A percentile compares a stretch with the other conserved stretches of the same genome.
Evolutionary conservation across 2,797 vertebrate species (phyloP).

Genomic region (Malurus splendens): DNA sequence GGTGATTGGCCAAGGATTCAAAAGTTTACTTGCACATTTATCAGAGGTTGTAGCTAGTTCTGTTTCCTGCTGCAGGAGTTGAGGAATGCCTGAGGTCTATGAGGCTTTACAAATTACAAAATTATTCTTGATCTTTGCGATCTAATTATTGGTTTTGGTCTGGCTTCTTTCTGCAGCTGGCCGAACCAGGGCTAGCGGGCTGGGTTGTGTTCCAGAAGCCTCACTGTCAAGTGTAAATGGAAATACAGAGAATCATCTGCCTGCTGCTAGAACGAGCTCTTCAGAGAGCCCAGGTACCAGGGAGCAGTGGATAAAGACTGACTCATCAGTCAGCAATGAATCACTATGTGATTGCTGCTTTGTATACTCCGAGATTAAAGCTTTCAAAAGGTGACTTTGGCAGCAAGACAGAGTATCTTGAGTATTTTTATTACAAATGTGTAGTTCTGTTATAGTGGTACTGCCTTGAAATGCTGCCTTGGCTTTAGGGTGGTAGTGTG

Average conservation of each 20-base stretch:
- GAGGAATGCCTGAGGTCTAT: neutral
- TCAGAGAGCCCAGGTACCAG: constrained; percentile 67
- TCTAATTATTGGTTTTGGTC: neutral
- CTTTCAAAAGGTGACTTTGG: neutral
- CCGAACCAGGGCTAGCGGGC: constrained; percentile 70
- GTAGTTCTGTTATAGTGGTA: neutral
- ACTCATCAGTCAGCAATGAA: neutral
- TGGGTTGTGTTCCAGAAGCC: constrained; percentile 62
- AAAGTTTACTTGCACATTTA: neutral
- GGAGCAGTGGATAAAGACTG: neutral
- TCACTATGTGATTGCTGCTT: neutral
- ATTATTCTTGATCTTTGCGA: neutral
- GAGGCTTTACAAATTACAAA: neutral
- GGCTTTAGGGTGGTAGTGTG: neutral
- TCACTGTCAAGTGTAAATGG: constrained; percentile 36
- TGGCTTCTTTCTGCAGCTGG: constrained; percentile 58
- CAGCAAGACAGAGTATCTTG: neutral
- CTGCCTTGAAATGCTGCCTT: neutral
- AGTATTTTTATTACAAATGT: neutral
- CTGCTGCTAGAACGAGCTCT: constrained; percentile 46
- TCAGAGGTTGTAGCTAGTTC: neutral
- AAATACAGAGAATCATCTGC: constrained; percentile 39
- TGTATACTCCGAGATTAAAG: neutral
- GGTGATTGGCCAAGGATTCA: neutral
- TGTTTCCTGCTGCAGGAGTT: neutral